Evolutionary conservation across 2,113 vertebrate species (phyloP), one percentile per base, ranked within the genome.

Genomic region (Channa maculata): DNA sequence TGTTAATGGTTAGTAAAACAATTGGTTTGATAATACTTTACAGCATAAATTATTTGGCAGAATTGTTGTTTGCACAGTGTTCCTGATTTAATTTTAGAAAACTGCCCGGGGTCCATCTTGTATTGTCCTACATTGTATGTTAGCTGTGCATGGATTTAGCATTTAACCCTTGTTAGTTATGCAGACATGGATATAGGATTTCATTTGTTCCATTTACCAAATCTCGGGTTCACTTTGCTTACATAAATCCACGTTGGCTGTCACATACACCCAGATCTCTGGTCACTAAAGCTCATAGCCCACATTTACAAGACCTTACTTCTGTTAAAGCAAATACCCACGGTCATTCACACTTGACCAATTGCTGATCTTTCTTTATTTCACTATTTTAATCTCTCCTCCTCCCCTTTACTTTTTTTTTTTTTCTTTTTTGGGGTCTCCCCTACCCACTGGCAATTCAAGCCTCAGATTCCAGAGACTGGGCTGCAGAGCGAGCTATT

Each of bases 391-490:
- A 13, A 36, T 49, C 43, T 49, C 52, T 65, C 14, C 14, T 68
- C 50, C 61, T 52, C 50, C 58, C 57, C 6, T 33, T 52, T 51
- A 4, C 33, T 71, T 24, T 5, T 41, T 41, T 5, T 60, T n/a
- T 50, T 88, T 89, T 65, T 77, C 49, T 88, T 80, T 86, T 85
- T 68, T n/a, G 89, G 92, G 92, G 90, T 92, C 91, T 92, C 90
- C 90, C 89, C 86, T 91, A 88, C 89, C 90, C 91, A 89, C 80
- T 91, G 85, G 93, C 90, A 93, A 90, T 91, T 89, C 88, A 91
- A 92, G 89, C 89, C 87, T 88, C 80, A 84, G 89, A 93, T 91
- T 93, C 93, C 91, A 93, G 77, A 88, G 92, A 93, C 91, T 92
- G 91, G 90, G 91, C 91, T 89, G 85, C 87, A 80, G 88, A 15